phyloP scores from a whole-genome alignment of 1,140 invertebrate genomes.

The Cotesia glomerata region DNA sequence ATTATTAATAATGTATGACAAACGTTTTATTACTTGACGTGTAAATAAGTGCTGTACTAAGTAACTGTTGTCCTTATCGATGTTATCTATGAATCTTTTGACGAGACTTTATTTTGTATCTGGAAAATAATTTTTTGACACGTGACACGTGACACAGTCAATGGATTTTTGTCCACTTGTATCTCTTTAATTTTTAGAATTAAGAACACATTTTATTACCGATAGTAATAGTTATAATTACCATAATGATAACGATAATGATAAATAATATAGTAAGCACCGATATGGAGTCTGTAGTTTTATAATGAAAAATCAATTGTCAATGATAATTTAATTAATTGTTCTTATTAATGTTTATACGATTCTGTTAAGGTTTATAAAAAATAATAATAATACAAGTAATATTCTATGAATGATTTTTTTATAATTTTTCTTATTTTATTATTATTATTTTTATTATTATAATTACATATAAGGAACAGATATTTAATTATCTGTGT shows the following conservation, averaged over 20 bases:
- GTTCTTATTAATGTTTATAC: constrained; percentile 6
- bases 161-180: constrained; percentile 16
- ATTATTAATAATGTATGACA: not conserved
- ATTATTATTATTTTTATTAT: not conserved
- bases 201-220: not conserved
- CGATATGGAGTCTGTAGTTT: not conserved
- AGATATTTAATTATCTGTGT: constrained; percentile 15
- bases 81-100: not conserved
- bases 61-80: not conserved
- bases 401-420: not conserved
- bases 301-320: not conserved
- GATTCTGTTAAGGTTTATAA: constrained; percentile 7
- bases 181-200: not conserved
- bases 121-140: not conserved
- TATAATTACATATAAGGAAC: not conserved
- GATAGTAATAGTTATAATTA: not conserved
- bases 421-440: not conserved
- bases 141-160: not conserved
- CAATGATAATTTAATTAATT: constrained; percentile 17
- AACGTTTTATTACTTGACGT: not conserved
- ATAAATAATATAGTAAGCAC: not conserved
- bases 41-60: constrained; percentile 13
- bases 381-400: not conserved
- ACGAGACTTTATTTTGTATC: not conserved
- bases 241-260: not conserved